Base-by-base conservation (phyloP, 2,888 invertebrate species). In the Coelinius sp. region DNA sequence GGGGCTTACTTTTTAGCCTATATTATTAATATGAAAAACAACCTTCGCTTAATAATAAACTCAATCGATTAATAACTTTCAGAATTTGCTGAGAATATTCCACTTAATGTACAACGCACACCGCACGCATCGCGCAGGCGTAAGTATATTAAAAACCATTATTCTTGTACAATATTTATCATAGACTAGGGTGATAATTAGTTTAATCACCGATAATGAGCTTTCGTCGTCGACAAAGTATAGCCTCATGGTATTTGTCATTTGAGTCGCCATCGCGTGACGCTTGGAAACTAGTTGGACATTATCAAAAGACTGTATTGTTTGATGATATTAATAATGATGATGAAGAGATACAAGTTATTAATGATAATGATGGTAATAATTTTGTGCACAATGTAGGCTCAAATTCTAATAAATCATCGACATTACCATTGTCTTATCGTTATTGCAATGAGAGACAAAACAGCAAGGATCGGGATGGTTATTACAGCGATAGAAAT, bases 401-500 rank as follows among this genome's bases (percentile, higher is more conserved):
- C 79, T 91, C 93, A 79, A 92, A 91, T 81, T 92, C 93, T 76
- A 94, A 94, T 84, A 94, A 95, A 82, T 95, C 95, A 22, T 95
- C 95, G 52, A 95, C 95, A 1, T 89, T 95, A 83, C 95, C 95
- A 44, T 89, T 94, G 77, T 94, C 94, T 44, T 95, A 95, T 86
- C 91, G 94, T 52, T 90, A 93, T 73, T 89, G 87, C 81, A 91
- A 90, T 75, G 87, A 88, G 76, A 88, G 91, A 79, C 90, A 91
- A 78, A 89, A 90, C 80, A 91, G 91, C 83, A 90, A 92, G 73
- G 93, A 93, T 77, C 91, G 95, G 22, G 95, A 96, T 84, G 96
- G 96, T 65, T 96, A 96, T 87, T 96, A 96, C 87, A 94, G 95
- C 86, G 96, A 96, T 89, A 92, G 95, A 78, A 96, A 96, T 86